Base-by-base conservation (phyloP, 1,140 invertebrate species). In the Drosophila mauritiana region DNA sequence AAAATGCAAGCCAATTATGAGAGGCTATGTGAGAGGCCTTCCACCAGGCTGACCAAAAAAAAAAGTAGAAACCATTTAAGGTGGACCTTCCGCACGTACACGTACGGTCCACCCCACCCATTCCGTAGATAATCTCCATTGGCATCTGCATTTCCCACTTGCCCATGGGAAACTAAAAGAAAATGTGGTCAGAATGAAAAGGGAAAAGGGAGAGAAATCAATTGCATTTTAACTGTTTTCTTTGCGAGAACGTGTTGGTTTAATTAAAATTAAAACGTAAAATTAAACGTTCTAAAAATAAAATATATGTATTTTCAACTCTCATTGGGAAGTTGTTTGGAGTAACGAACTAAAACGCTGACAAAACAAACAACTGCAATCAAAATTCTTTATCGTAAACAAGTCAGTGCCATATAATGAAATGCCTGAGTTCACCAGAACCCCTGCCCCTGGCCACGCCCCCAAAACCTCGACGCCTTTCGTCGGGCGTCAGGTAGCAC, bases 1-100 rank as follows among this genome's bases (percentile, higher is more conserved):
- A 68, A 69, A 69, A 46, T 55, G 40, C 36, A 69, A 69, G 63
- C 65, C 65, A 69, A 69, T 69, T 69, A 69, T 69, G 61, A 64
- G 55, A 3, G 22, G 40, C 40, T 51, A 36, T 25, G 46, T 25
- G 58, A 37, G 34, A 17, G 61, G 31, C 49, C 39, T 37, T 61
- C 37, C 49, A 48, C 12, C 39, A 37, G 20, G 15, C 42, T 53
- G 63, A 27, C 36, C 40, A 55, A 57, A 68, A 45, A 25, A 27
- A 48, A 25, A 27, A 15, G 42, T 3, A 42, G 49, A 25, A 51
- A 45, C 46, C 17, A 64, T 67, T 48, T 48, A 49, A 49, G 57
- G n/a, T 48, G 34, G 59, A 67, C 63, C 63, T 67, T 40, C 63
- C 63, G 49, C 63, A 40, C 58, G 43, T 57, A 63, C 20, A 45